These are phyloP conservation scores for Hypomecis punctinalis DNA, from an alignment of 2,888 invertebrate species.

Conservation along the genomic window DNA sequence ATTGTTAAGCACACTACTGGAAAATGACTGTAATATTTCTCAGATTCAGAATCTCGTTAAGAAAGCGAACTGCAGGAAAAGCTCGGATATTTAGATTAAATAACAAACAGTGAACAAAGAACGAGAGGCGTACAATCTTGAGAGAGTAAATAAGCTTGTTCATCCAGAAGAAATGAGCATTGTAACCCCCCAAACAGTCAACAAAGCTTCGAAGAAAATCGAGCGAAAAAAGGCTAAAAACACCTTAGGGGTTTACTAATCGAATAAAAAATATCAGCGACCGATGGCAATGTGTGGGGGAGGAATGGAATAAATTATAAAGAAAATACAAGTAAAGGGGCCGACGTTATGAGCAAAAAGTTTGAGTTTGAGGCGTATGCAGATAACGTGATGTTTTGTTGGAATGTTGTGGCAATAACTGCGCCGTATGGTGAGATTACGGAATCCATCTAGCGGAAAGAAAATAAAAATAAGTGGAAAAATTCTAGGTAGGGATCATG, in stretches of 20 bases:
- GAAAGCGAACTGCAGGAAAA: constrained; percentile 19
- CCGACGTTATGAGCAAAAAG: constrained; percentile 77
- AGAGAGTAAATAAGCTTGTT: constrained; percentile 80
- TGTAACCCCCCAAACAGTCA: constrained; percentile 82
- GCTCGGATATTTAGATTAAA: constrained; percentile 33
- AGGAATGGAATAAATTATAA: constrained; percentile 84
- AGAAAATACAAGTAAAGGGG: constrained; percentile 83
- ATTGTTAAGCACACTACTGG: constrained; percentile 4
- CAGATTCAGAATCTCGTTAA: constrained; percentile 21
- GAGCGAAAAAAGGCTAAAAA: constrained; percentile 86
- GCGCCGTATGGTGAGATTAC: constrained; percentile 32
- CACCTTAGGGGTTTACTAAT: constrained; percentile 86
- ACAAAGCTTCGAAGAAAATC: constrained; percentile 85
- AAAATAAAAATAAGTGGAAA: constrained; percentile 1
- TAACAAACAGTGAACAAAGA: constrained; percentile 41
- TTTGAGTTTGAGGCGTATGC: constrained; percentile 69
- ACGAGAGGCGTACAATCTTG: constrained; percentile 49
- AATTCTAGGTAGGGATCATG: neutral
- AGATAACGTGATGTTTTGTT: constrained; percentile 64
- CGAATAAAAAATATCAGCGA: constrained; percentile 87
- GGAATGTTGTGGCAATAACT: constrained; percentile 41
- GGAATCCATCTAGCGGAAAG: constrained; percentile 19
- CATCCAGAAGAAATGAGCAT: constrained; percentile 83
- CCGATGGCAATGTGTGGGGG: constrained; percentile 84
- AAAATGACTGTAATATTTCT: constrained; percentile 3